Conservation (phyloP, 2,113 vertebrate genomes). For the Hippocampus barbouri region DNA sequence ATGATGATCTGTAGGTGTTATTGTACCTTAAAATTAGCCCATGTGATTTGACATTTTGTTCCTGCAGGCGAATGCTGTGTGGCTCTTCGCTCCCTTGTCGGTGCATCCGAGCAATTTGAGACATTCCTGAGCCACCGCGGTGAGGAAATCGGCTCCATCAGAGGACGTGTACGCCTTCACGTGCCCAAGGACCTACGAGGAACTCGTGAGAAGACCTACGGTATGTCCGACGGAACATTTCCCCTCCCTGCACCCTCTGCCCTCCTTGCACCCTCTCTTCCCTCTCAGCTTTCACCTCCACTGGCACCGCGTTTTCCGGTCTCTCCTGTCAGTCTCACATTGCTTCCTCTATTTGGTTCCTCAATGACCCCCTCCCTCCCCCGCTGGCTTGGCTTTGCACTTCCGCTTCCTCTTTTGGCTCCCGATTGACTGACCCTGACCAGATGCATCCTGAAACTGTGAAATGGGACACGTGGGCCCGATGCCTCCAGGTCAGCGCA, state of each 20-base stretch:
- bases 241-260: conserved; percentile 6
- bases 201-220: conserved; percentile 75
- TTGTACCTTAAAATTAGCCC: background rate
- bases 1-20: no score
- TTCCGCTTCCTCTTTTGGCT: conserved; percentile 70
- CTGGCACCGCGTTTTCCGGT: conserved; percentile 25
- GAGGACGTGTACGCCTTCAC: conserved; percentile 73
- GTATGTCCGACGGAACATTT: conserved; percentile 51
- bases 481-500: conserved; percentile 50
- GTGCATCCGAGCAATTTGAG: conserved; percentile 76
- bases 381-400: conserved; percentile 52
- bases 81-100: conserved; percentile 58
- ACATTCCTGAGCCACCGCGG: conserved; percentile 81
- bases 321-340: conserved; percentile 35
- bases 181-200: conserved; percentile 68
- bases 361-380: conserved; percentile 38
- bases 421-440: conserved; percentile 49
- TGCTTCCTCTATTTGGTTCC: conserved; percentile 67
- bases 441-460: conserved; percentile 70
- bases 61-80: conserved; percentile 79
- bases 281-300: conserved; percentile 42
- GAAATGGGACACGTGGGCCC: conserved; percentile 44
- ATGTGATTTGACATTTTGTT: background rate
- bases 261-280: conserved; percentile 55
- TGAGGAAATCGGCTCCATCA: conserved; percentile 84